Conservation (phyloP, 2,888 invertebrate genomes). For the Eupithecia dodoneata region DNA sequence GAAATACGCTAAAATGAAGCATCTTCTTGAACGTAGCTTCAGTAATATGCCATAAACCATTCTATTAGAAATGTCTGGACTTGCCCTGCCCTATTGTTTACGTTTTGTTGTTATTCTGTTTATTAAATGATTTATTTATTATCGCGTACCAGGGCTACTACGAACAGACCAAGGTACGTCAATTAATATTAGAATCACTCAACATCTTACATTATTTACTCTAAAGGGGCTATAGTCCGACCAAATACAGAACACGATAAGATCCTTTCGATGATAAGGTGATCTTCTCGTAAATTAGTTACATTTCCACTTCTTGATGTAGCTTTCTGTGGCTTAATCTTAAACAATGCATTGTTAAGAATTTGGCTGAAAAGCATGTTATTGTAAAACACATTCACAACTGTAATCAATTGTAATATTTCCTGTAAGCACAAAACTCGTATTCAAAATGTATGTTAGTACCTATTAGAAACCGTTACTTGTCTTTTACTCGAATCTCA, state of each 20-base stretch:
- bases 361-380: constrained; percentile 13
- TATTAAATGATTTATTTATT: constrained; percentile 33
- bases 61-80: constrained; percentile 5
- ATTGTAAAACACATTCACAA: constrained; percentile 6
- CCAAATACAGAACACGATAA: not conserved
- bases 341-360: constrained; percentile 12
- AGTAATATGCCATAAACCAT: not conserved
- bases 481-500: not conserved
- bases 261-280: constrained; percentile 1
- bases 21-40: not conserved
- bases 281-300: constrained; percentile 4
- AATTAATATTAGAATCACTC: constrained; percentile 23
- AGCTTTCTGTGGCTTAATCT: constrained; percentile 26
- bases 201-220: constrained; percentile 6
- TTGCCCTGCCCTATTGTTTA: constrained; percentile 24
- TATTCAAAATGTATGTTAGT: not conserved
- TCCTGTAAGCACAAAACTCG: constrained; percentile 6
- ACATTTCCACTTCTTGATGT: constrained; percentile 20
- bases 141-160: constrained; percentile 36
- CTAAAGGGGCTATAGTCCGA: constrained; percentile 12
- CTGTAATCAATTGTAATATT: constrained; percentile 2
- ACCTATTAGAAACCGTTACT: constrained; percentile 6
- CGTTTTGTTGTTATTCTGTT: constrained; percentile 14
- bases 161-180: constrained; percentile 34
- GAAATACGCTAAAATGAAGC: not conserved